Conservation (phyloP, 2,888 invertebrate species). For the Neoascia interrupta region DNA sequence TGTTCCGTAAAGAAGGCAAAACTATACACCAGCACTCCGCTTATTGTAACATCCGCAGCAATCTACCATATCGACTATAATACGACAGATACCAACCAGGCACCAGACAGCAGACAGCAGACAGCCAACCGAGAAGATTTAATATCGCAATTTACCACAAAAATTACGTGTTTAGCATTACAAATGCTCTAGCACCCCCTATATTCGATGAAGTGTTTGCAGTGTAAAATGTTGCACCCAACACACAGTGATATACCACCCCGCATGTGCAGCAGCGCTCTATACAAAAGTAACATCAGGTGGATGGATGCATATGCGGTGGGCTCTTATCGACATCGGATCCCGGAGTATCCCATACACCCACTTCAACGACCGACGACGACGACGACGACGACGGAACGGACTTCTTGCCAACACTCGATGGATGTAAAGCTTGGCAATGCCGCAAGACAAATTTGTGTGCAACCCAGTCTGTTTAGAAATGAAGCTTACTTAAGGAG, state of each 20-base stretch:
- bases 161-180: slow-evolving; percentile 67
- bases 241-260: no score
- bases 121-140: slow-evolving; percentile 47
- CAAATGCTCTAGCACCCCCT: slow-evolving; percentile 59
- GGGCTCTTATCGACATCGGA: slow-evolving; percentile 53
- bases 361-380: slow-evolving; percentile 3
- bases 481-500: slow-evolving; percentile 21
- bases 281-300: slow-evolving; percentile 46
- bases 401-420: slow-evolving; percentile 1
- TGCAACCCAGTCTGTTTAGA: slow-evolving; percentile 51
- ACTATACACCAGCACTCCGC: slow-evolving; percentile 4
- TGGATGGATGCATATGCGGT: slow-evolving; percentile 50
- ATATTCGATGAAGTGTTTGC: slow-evolving; percentile 14
- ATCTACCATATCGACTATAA: not conserved
- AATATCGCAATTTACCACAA: slow-evolving; percentile 66
- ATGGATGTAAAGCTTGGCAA: slow-evolving; percentile 30
- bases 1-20: not conserved
- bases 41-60: not conserved
- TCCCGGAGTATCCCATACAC: slow-evolving; percentile 38
- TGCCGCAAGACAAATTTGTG: slow-evolving; percentile 57
- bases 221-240: slow-evolving; percentile 46
- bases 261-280: no score
- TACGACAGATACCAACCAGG: slow-evolving; percentile 5
- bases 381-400: not conserved
- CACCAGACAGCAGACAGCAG: slow-evolving; percentile 18